Conservation (phyloP, 2,113 vertebrate species). For the Microcebus tavaratra region DNA sequence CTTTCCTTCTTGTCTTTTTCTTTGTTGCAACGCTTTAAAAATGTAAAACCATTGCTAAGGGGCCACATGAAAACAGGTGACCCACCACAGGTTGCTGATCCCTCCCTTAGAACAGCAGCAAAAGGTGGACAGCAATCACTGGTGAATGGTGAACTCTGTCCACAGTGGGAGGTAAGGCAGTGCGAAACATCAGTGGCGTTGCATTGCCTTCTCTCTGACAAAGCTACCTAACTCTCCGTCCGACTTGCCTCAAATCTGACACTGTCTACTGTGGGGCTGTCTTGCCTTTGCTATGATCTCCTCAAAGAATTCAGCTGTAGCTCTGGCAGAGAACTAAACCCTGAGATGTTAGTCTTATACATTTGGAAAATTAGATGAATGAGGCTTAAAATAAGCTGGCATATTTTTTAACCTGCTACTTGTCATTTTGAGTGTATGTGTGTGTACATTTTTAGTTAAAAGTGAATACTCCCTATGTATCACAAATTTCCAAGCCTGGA, state of each 20-base stretch:
- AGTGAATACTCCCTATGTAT: neutral
- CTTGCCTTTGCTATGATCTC: neutral
- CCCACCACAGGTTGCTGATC: neutral
- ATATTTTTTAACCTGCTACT: neutral
- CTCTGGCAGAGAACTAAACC: neutral
- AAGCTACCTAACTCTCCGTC: neutral
- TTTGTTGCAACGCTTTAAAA: neutral
- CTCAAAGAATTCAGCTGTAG: neutral
- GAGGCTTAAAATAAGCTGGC: neutral
- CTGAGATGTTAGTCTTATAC: neutral
- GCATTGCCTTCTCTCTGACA: neutral
- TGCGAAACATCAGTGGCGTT: neutral
- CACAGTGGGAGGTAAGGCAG: neutral
- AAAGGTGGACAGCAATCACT: neutral
- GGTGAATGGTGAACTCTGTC: neutral
- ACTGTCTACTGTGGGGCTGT: neutral
- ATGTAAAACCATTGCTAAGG: neutral
- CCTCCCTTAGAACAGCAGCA: neutral
- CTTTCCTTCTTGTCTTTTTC: neutral
- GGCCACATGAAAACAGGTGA: neutral
- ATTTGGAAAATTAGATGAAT: neutral
- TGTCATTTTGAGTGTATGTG: neutral
- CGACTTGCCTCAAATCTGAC: neutral
- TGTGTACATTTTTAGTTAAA: neutral
- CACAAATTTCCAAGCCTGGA: neutral